Percentiles rank a stretch among this genome's conserved stretches.
Conservation (phyloP, 2,888 invertebrate species). For the Saturnia japonica region DNA sequence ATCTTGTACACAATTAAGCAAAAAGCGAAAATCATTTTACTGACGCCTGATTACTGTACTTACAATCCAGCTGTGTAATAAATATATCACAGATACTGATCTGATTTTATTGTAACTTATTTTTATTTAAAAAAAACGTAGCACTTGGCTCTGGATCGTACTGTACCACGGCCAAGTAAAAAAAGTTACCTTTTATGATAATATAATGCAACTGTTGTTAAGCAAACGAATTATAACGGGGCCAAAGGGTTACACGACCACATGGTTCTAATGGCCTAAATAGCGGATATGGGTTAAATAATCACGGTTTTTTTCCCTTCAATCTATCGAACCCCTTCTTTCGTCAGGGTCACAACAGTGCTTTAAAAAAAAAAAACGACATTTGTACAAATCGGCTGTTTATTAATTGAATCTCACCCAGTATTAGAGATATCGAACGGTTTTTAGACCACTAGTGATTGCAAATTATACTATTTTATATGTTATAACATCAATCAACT, state of each 20-base stretch:
- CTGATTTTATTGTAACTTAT: neutral
- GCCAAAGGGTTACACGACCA: conserved; percentile 79
- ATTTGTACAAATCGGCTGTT: conserved; percentile 65
- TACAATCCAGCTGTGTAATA: neutral
- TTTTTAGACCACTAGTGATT: conserved; percentile 39
- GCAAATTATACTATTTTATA: conserved; percentile 46
- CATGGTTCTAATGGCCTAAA: conserved; percentile 58
- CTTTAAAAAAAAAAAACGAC: conserved; percentile 59
- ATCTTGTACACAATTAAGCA: conserved; percentile 52
- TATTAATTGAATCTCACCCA: conserved; percentile 66
- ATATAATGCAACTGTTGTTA: conserved; percentile 74
- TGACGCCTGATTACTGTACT: conserved; percentile 14
- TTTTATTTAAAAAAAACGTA: conserved; percentile 35
- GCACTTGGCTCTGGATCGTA: conserved; percentile 68
- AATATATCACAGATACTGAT: no score
- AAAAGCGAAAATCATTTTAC: conserved; percentile 70
- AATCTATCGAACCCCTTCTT: conserved; percentile 68
- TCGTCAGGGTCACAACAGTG: conserved; percentile 65
- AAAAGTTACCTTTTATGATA: conserved; percentile 60
- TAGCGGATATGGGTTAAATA: conserved; percentile 80
- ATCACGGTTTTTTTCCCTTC: conserved; percentile 73
- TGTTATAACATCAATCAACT: conserved; percentile 34
- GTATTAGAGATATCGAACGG: conserved; percentile 51
- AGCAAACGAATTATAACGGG: conserved; percentile 71
- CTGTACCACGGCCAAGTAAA: conserved; percentile 52